Base-by-base conservation (phyloP, 2,113 vertebrate species). In the Anhinga anhinga region DNA sequence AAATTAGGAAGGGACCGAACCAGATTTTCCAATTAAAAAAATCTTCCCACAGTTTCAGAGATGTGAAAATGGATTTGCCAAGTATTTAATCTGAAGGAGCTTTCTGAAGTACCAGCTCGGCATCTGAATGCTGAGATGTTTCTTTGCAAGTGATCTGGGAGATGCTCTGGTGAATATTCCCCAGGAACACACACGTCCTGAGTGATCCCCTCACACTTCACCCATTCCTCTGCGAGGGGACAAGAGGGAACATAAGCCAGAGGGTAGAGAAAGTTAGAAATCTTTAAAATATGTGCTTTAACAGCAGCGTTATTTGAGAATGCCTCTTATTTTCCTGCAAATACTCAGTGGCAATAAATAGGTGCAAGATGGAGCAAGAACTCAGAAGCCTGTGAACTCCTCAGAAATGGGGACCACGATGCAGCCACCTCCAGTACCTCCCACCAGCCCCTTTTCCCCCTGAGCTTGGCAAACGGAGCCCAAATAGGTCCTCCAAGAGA, bases 21-120 rank as follows among this genome's bases (percentile, higher is more conserved):
- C 84, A 95, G 94, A 95, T 91, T 91, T 95, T 94, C 87, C 7
- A 93, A 95, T 80, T 95, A 47, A 92, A 96, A 95, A 91, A 91
- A 82, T 88, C 82, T 97, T 97, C 94, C 93, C 95, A 95, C 94
- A 95, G 86, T 96, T 93, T 80, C n/a, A 83, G 82, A 90, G 95
- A 94, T 44, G 58, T 88, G 89, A 97, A 95, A 93, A 95, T 2
- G 9, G 14, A 87, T 93, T 91, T 82, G 70, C 82, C 59, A 91
- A 82, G 58, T 77, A 90, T 67, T 93, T 91, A 26, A 94, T 62
- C 50, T 82, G 50, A 79, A 89, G 40, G 50, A 88, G 62, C 34
- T 76, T 83, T 95, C 84, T 95, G 76, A 90, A 93, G 77, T 56
- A 93, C 83, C 44, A 38, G 34, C 66, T 83, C 29, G 4, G 52